These are phyloP conservation scores for Heliconius ethilla DNA, from an alignment of 2,888 invertebrate species.

Conservation along the genomic window DNA sequence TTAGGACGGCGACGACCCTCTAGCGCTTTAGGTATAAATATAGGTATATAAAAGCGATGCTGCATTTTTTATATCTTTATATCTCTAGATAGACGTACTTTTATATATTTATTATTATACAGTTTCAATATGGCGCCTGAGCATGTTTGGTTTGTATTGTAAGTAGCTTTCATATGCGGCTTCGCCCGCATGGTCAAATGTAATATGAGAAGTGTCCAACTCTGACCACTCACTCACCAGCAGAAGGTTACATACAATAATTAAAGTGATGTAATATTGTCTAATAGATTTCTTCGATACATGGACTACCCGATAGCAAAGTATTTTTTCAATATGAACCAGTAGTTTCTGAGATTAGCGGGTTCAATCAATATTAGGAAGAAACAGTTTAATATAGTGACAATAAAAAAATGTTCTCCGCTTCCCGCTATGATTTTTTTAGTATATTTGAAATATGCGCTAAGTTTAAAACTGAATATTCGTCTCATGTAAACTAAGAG, in stretches of 20 bases:
- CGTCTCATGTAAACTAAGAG: too few species aligned
- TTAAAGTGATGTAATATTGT: too few species aligned
- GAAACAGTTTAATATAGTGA: background rate
- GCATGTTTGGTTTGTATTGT: too few species aligned
- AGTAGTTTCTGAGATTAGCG: too few species aligned
- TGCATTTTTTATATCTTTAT: slow-evolving; percentile 13
- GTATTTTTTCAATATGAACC: too few species aligned
- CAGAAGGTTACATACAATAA: too few species aligned
- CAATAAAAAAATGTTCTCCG: background rate
- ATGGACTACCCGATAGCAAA: too few species aligned
- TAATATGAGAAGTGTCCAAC: background rate
- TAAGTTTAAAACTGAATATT: background rate
- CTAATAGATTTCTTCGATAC: too few species aligned
- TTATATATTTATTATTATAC: background rate
- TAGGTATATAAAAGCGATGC: slow-evolving; percentile 13
- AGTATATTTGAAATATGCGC: background rate
- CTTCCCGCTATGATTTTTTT: background rate
- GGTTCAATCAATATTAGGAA: too few species aligned
- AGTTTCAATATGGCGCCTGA: too few species aligned
- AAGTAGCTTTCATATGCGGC: too few species aligned
- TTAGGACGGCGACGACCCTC: slow-evolving; percentile 50
- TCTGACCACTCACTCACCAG: too few species aligned
- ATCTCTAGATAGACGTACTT: background rate
- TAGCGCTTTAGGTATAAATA: slow-evolving; percentile 23
- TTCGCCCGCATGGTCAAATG: background rate